These are phyloP conservation scores for Allacma fusca DNA, from an alignment of 2,888 invertebrate genomes.

Conservation along the genomic window DNA sequence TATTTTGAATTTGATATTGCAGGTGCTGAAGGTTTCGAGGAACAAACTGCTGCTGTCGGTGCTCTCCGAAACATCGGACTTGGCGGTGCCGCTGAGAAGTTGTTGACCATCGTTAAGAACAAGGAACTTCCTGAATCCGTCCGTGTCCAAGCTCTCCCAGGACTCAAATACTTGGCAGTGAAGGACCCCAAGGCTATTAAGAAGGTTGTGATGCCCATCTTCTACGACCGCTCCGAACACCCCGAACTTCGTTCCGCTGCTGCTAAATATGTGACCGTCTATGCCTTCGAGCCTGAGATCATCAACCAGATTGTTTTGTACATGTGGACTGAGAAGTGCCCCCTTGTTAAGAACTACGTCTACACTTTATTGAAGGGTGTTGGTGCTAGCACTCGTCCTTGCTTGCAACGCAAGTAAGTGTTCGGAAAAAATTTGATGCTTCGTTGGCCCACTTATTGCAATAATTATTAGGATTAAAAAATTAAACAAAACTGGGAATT, in stretches of 20 bases:
- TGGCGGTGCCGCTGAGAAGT: conserved; percentile 52
- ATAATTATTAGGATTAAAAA: not conserved
- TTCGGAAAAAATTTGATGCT: too few relatives aligned
- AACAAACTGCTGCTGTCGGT: conserved; percentile 58
- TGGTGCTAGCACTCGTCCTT: conserved; percentile 53
- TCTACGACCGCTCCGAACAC: conserved; percentile 55
- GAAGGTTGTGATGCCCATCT: conserved; percentile 57
- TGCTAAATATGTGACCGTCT: conserved; percentile 34
- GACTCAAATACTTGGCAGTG: conserved; percentile 53
- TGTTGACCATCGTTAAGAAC: conserved; percentile 53
- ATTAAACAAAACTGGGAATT: too few relatives aligned
- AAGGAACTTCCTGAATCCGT: conserved; percentile 55
- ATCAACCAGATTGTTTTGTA: conserved; percentile 52
- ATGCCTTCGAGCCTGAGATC: conserved; percentile 27
- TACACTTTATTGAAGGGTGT: conserved; percentile 53
- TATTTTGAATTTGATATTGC: not conserved
- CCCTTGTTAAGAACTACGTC: conserved; percentile 58
- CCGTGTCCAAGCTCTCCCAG: conserved; percentile 58
- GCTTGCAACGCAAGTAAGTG: conserved; percentile 47
- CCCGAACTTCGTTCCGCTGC: conserved; percentile 56
- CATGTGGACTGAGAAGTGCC: conserved; percentile 59
- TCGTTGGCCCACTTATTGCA: not conserved
- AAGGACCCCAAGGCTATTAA: conserved; percentile 50
- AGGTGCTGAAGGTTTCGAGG: conserved; percentile 52
- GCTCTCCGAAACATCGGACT: conserved; percentile 56